phyloP scores from a whole-genome alignment of 2,113 vertebrate species.

The Chascanopsetta lugubris region DNA sequence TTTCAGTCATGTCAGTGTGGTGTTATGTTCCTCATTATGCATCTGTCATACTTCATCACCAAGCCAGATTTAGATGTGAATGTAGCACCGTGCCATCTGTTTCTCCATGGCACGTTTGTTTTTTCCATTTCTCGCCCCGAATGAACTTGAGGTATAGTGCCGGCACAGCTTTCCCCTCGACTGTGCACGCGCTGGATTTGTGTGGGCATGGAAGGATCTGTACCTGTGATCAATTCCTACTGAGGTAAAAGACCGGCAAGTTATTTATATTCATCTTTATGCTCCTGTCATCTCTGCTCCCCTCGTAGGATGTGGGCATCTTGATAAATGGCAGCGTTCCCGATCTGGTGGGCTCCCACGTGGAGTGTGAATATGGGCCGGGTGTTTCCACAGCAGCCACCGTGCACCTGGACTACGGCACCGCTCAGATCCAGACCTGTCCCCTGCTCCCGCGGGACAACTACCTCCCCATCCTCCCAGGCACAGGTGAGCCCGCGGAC shows the following conservation, averaged over 20 bases:
- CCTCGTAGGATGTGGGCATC: conserved; percentile 87
- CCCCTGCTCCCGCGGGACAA: conserved; percentile 83
- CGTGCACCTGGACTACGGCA: conserved; percentile 82
- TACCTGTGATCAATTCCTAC: conserved; percentile 22
- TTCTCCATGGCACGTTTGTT: conserved; percentile 54
- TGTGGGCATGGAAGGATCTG: neutral
- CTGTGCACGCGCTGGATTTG: conserved; percentile 1
- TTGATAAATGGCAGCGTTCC: conserved; percentile 94
- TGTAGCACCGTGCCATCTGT: conserved; percentile 67
- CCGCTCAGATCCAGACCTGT: conserved; percentile 90
- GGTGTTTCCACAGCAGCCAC: conserved; percentile 83
- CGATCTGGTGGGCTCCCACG: conserved; percentile 85
- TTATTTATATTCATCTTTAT: conserved; percentile 37
- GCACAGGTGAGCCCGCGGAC: conserved; percentile 81
- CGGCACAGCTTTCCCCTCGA: conserved; percentile 15
- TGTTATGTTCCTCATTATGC: conserved; percentile 71
- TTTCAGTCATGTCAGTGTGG: conserved; percentile 57
- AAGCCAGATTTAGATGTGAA: conserved; percentile 63
- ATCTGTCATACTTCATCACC: conserved; percentile 64
- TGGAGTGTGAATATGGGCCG: conserved; percentile 90
- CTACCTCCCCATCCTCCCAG: conserved; percentile 82
- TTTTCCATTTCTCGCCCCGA: conserved; percentile 38
- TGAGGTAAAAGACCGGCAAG: conserved; percentile 1
- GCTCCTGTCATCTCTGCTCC: conserved; percentile 26
- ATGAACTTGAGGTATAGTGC: conserved; percentile 37